These are phyloP conservation scores for Eleginops maclovinus DNA, from an alignment of 2,113 vertebrate species.

Conservation along the genomic window DNA sequence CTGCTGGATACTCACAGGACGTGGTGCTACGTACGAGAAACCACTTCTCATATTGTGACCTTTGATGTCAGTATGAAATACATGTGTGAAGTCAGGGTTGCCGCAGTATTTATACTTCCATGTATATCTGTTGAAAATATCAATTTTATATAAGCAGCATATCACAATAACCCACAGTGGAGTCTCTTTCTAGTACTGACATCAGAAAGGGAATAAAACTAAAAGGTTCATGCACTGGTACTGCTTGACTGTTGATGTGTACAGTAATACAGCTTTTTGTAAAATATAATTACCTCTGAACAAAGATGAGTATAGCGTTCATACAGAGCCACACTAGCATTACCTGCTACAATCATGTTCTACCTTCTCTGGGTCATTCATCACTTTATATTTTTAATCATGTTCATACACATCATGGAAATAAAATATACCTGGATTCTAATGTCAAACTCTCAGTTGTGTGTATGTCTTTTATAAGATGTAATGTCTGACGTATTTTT, in stretches of 20 bases:
- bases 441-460: too few relatives aligned
- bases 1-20: neutral
- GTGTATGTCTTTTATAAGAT: too few relatives aligned
- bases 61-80: constrained; percentile 16
- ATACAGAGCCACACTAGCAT: neutral
- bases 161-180: neutral
- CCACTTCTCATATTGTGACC: constrained; percentile 20
- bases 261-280: neutral
- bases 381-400: too few relatives aligned
- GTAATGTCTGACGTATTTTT: too few relatives aligned
- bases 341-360: neutral
- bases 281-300: too few relatives aligned
- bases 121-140: neutral
- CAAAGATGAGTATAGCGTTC: too few relatives aligned
- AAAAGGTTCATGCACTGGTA: neutral
- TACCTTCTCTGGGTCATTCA: neutral
- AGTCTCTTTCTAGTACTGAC: neutral
- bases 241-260: neutral
- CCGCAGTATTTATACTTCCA: neutral
- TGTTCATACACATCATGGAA: too few relatives aligned
- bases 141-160: neutral
- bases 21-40: neutral
- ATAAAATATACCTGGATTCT: too few relatives aligned
- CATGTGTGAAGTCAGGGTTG: neutral
- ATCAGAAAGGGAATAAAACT: neutral